Percentiles rank a stretch among this genome's conserved stretches.
Evolutionary conservation across 2,113 vertebrate genomes (phyloP).

Genomic region (Chlorodrepanis virens): DNA sequence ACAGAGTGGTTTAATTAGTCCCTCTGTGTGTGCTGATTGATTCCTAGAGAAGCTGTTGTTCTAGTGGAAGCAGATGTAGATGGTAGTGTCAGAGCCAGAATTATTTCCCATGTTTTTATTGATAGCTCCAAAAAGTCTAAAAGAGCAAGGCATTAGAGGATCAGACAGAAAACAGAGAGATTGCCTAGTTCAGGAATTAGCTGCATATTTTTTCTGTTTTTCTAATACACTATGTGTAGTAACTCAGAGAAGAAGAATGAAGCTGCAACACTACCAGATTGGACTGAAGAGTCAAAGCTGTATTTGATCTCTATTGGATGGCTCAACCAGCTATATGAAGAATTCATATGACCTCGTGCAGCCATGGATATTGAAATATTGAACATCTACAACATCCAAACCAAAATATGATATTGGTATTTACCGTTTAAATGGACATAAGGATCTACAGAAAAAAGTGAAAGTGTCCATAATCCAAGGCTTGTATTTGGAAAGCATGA

Average conservation of each 20-base stretch:
- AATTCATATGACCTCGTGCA: neutral
- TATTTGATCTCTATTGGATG: neutral
- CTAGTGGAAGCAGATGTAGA: conserved; percentile 66
- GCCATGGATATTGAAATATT: neutral
- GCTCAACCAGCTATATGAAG: neutral
- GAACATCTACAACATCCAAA: neutral
- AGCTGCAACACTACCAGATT: neutral
- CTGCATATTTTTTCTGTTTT: neutral
- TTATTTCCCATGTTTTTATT: conserved; percentile 11
- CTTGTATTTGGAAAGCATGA: neutral
- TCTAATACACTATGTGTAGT: neutral
- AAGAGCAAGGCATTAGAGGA: neutral
- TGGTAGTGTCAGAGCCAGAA: conserved; percentile 10
- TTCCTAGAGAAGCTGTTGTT: conserved; percentile 67
- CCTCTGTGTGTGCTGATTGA: conserved; percentile 58
- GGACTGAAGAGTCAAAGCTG: neutral
- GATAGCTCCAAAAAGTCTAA: neutral
- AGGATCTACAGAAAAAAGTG: neutral
- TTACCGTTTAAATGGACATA: neutral
- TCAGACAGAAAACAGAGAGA: neutral
- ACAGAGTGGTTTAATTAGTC: conserved; percentile 70
- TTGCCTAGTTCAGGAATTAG: neutral
- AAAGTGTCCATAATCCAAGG: neutral
- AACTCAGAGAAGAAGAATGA: conserved; percentile 1
- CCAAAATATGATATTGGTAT: neutral